Conservation (phyloP, 2,797 vertebrate genomes). For the Propithecus perrieri region DNA sequence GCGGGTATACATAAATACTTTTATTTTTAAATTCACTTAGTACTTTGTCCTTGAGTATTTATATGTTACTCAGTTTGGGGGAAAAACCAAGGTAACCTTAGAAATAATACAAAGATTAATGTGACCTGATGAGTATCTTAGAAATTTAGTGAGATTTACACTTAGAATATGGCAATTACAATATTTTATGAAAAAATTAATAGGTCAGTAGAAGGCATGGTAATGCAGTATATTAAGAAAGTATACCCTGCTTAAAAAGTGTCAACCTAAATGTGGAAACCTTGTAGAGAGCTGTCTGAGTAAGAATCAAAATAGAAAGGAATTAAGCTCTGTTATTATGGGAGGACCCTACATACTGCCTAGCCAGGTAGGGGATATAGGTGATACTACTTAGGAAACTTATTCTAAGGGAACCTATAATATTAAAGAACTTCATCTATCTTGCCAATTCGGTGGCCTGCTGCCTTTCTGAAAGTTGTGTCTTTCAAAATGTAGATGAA, state of each 20-base stretch:
- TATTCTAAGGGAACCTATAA: not conserved
- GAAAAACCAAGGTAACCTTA: not conserved
- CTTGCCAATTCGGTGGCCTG: not conserved
- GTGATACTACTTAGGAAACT: not conserved
- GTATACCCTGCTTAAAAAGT: not conserved
- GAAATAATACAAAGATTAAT: conserved; percentile 8
- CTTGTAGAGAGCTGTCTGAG: not conserved
- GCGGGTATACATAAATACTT: not conserved
- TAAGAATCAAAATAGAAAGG: not conserved
- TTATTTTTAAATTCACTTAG: not conserved
- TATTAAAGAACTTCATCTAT: not conserved
- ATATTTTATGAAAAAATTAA: conserved; percentile 21
- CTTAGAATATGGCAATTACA: not conserved
- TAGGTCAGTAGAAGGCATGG: not conserved
- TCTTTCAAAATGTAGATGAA: not conserved
- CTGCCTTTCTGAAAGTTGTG: not conserved
- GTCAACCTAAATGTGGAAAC: not conserved
- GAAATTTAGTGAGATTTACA: not conserved
- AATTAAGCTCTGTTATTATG: not conserved
- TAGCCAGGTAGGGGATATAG: not conserved
- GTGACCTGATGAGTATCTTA: not conserved
- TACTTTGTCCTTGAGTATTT: not conserved
- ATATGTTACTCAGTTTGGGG: not conserved
- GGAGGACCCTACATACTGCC: not conserved
- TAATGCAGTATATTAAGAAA: not conserved